Evolutionary conservation across 2,888 invertebrate species (phyloP).

Genomic region (Tetramorium bicarinatum): DNA sequence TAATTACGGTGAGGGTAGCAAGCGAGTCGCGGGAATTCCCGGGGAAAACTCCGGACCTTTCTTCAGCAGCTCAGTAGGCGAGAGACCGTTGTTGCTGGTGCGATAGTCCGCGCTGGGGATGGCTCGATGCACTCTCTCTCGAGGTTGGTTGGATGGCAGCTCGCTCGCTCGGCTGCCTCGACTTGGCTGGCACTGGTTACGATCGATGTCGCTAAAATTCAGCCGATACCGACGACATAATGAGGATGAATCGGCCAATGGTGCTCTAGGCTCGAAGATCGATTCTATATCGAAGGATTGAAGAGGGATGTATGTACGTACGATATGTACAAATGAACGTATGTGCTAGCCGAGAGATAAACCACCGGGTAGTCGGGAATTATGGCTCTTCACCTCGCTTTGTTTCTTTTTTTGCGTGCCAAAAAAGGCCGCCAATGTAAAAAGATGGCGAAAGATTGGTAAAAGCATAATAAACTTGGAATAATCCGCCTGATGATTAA

Average conservation of each 20-base stretch:
- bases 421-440: background rate
- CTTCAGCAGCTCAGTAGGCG: constrained; percentile 38
- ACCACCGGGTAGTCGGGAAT: constrained; percentile 19
- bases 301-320: constrained; percentile 22
- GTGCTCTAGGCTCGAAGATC: constrained; percentile 22
- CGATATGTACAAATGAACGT: constrained; percentile 43
- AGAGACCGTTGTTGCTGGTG: constrained; percentile 44
- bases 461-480: background rate
- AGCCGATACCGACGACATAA: constrained; percentile 55
- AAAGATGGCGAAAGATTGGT: background rate
- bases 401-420: background rate
- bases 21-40: constrained; percentile 50
- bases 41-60: constrained; percentile 46
- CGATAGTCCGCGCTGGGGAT: constrained; percentile 36
- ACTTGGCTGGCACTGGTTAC: constrained; percentile 27
- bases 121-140: constrained; percentile 27
- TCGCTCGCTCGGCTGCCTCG: background rate
- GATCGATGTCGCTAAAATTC: constrained; percentile 62
- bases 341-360: constrained; percentile 36
- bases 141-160: constrained; percentile 14
- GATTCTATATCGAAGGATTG: constrained; percentile 12
- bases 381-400: background rate
- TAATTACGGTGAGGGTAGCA: constrained; percentile 43
- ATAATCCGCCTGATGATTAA: background rate
- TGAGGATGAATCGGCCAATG: constrained; percentile 59